Evolutionary conservation across 2,797 vertebrate genomes (phyloP).

Genomic region (Malacoraja senta): DNA sequence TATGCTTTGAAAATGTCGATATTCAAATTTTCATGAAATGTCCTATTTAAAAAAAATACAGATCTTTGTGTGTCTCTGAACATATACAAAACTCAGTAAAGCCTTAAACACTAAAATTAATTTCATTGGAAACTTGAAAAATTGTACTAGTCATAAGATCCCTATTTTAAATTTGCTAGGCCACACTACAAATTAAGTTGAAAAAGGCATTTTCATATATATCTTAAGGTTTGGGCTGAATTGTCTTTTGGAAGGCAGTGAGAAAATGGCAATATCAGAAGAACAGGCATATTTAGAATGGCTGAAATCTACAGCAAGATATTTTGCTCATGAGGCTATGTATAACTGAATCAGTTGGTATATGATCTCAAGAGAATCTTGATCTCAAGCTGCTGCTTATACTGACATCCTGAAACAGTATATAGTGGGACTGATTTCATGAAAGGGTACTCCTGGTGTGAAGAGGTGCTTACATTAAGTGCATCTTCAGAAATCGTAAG

Average conservation of each 20-base stretch:
- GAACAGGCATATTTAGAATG: background rate
- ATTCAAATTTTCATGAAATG: conserved; percentile 7
- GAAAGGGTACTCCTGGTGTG: background rate
- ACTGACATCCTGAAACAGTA: conserved; percentile 10
- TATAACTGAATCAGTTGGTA: background rate
- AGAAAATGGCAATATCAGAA: background rate
- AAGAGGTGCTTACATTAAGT: background rate
- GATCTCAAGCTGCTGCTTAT: background rate
- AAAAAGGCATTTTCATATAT: background rate
- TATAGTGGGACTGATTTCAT: background rate
- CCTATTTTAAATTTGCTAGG: conserved; percentile 9
- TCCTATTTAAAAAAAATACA: background rate
- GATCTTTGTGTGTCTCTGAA: background rate
- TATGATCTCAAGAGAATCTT: too few relatives aligned
- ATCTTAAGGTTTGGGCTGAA: background rate
- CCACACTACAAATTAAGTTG: conserved; percentile 7
- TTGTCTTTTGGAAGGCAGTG: background rate
- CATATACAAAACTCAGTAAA: background rate
- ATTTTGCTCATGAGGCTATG: background rate
- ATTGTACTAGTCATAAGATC: background rate
- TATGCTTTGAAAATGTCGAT: conserved; percentile 26
- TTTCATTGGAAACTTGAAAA: background rate
- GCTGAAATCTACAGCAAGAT: background rate
- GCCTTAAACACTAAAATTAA: background rate
- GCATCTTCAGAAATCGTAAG: background rate